These are phyloP conservation scores for Resseliella maxima DNA, from an alignment of 2,888 invertebrate genomes.

Conservation along the genomic window DNA sequence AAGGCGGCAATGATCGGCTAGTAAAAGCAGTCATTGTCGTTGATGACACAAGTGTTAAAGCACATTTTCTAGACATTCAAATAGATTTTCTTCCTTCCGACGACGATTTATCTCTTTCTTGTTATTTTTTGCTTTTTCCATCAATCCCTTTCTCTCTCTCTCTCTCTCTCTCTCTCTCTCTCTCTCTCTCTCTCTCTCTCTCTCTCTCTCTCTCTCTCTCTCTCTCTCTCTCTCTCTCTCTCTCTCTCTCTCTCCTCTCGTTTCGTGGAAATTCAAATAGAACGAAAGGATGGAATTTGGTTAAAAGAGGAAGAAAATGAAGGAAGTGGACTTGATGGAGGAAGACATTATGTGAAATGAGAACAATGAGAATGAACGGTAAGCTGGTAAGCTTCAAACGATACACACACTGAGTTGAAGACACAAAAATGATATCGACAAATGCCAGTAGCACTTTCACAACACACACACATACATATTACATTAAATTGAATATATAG, in stretches of 20 bases:
- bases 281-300: no score
- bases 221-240: no score
- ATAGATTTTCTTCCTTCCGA: neutral
- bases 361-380: slow-evolving; percentile 15
- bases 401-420: no score
- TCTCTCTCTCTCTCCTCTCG: no score
- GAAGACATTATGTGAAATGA: slow-evolving; percentile 27
- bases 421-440: neutral
- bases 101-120: neutral
- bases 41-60: neutral
- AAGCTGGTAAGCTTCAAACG: neutral
- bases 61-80: neutral
- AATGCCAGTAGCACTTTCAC: neutral
- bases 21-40: neutral
- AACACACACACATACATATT: no score
- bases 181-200: no score
- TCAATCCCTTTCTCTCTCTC: neutral
- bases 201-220: no score
- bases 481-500: neutral
- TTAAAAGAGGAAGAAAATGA: neutral
- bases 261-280: no score
- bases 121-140: neutral
- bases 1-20: neutral
- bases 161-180: no score
- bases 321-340: slow-evolving; percentile 24